Evolutionary conservation across 1,140 invertebrate species (phyloP), one percentile per base, ranked within the genome.

Genomic region (Temnothorax curvispinosus): DNA sequence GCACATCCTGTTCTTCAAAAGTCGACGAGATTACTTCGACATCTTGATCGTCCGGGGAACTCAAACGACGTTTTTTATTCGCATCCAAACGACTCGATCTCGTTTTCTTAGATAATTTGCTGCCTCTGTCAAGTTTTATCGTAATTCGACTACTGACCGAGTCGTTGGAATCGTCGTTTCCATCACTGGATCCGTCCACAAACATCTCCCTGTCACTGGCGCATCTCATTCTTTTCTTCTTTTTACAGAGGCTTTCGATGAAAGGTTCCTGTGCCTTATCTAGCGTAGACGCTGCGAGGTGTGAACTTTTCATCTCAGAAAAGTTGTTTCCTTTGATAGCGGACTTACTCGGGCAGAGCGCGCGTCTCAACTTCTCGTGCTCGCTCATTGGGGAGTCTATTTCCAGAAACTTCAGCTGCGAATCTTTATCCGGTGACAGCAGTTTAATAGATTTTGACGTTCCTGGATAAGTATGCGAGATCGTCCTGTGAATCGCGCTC

Each of bases 401-500:
- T 2, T 15, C 4, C 1, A 90, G 64, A 13, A 71, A 90, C 47
- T 86, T 89, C 15, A 90, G 58, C 50, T 88, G 90, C 2, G 87
- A 88, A 64, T 91, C 87, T n/a, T 91, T 69, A 44, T 86, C 69
- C 5, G 91, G 64, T 8, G 91, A 88, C n/a, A 91, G 5, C 13
- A 92, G 15, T 32, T 62, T 88, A 3, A 91, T 62, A 6, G 47
- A 21, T 52, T 38, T 50, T 5, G 54, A 52, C 13, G 15, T 47
- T 18, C 3, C n/a, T 41, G 75, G 15, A 27, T 8, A 13, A 44
- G 41, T 13, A 35, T 8, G 35, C 35, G 76, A 38, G 5, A 21
- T 75, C 2, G 41, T 11, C 0, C 21, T 6, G 21, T 27, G 65
- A 44, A 38, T 74, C 7, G 27, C 3, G 15, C 18, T 47, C 2